Base-by-base conservation (phyloP, 2,797 vertebrate species). In the Melopsittacus undulatus region DNA sequence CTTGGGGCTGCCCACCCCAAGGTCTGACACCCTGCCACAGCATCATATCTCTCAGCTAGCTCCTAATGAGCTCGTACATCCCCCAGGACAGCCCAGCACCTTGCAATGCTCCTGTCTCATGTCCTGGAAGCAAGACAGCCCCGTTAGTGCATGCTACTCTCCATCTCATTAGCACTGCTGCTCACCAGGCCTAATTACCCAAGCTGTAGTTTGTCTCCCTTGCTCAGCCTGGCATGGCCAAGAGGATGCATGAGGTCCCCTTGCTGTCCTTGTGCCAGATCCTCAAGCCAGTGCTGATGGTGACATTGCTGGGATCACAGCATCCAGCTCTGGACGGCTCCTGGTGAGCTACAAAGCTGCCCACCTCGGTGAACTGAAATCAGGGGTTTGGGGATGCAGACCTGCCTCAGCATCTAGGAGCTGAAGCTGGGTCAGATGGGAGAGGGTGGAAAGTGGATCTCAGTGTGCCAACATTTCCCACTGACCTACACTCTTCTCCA, bases 81-180 rank as follows among this genome's bases (percentile, higher is more conserved):
- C 86, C 48, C 43, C 61, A 38, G 72, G 59, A 79, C 49, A 94
- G 88, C 46, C 67, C 51, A 77, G 68, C 1, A 5, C 42, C 2
- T 2, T 0, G 0, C 51, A 42, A 45, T 74, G 48, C 61, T 87
- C 46, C 56, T 2, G 2, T 56, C 68, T 91, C 4, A 0, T 6
- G 61, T 59, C 43, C 83, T 72, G 34, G 29, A 80, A 81, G 64
- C 61, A 73, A 87, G 93, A 62, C 42, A 89, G 70, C 63, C 32
- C 57, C 0, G 0, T 46, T 26, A 92, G 38, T 2, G 9, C 51
- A 59, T 0, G 1, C 66, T 78, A 24, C 1, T 12, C 56, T 89
- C 51, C 1, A 0, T 83, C 72, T 94, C 94, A 77, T 86, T 88
- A 93, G 52, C 76, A 21, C 56, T 51, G 79, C 48, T 46, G 85